Percentiles rank a stretch among this genome's conserved stretches.
phyloP scores from a whole-genome alignment of 2,113 vertebrate genomes.

The Oreochromis spilurus region DNA sequence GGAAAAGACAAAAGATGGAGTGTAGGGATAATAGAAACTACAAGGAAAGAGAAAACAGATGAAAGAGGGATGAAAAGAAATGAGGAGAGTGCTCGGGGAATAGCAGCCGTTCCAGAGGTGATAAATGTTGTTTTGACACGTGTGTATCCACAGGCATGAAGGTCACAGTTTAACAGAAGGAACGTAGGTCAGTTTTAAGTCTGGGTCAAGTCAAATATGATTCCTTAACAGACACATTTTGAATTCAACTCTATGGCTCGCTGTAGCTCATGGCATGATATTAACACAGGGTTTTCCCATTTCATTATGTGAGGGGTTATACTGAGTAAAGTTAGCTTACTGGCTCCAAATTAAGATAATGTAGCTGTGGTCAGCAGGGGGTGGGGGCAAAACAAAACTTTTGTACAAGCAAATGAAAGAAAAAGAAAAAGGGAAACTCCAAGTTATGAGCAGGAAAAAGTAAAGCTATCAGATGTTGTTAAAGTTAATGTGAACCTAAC shows the following conservation, averaged over 20 bases:
- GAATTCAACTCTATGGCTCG: background rate
- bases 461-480: background rate
- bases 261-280: background rate
- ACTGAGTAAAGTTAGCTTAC: background rate
- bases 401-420: background rate
- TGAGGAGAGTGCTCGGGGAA: background rate
- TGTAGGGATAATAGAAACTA: background rate
- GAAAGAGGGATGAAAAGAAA: conserved; percentile 8
- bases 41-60: background rate
- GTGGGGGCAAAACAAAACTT: background rate
- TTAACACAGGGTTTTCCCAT: background rate
- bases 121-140: conserved; percentile 67
- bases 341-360: background rate
- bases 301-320: background rate
- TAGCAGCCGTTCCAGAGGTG: conserved; percentile 23
- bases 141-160: conserved; percentile 34
- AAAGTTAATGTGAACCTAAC: background rate
- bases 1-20: background rate
- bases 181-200: conserved; percentile 32
- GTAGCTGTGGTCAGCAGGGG: background rate
- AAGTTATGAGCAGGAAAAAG: background rate
- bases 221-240: conserved; percentile 21
- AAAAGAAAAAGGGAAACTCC: background rate
- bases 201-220: conserved; percentile 51
- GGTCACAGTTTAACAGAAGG: conserved; percentile 50